Evolutionary conservation across 2,888 invertebrate species (phyloP).

Genomic region (Hirtodrosophila confusa): DNA sequence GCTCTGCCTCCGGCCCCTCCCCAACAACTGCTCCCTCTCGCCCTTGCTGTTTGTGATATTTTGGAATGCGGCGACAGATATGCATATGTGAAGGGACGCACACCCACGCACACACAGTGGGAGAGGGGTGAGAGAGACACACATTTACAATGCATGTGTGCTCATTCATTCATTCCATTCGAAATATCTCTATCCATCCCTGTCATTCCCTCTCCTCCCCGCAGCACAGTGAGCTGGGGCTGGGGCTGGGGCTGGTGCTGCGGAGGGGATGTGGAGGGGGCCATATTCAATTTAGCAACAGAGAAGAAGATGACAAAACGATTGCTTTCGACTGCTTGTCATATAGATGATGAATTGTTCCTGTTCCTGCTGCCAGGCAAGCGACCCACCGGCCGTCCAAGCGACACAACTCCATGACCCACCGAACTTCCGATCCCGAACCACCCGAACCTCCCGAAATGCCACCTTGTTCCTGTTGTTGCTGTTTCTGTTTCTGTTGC

Average conservation of each 20-base stretch:
- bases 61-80: constrained; percentile 76
- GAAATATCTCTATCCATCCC: constrained; percentile 46
- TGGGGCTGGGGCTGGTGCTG: constrained; percentile 7
- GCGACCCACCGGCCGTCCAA: constrained; percentile 11
- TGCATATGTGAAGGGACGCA: constrained; percentile 63
- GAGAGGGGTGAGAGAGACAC: constrained; percentile 11
- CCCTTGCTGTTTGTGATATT: constrained; percentile 57
- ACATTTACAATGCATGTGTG: constrained; percentile 42
- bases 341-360: constrained; percentile 77
- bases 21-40: not conserved
- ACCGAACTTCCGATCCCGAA: constrained; percentile 25
- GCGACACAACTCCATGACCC: constrained; percentile 5
- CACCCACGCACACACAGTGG: constrained; percentile 13
- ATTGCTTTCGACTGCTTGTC: constrained; percentile 84
- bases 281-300: constrained; percentile 84
- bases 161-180: constrained; percentile 75
- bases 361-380: constrained; percentile 61
- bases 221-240: constrained; percentile 17
- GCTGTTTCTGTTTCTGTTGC: constrained; percentile 5
- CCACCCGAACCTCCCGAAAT: constrained; percentile 23
- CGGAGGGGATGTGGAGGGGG: constrained; percentile 42
- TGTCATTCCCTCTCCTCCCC: constrained; percentile 18
- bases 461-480: constrained; percentile 31
- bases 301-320: constrained; percentile 83
- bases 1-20: constrained; percentile 3